Evolutionary conservation across 1,140 invertebrate species (phyloP).

Genomic region (Pachypeltis micranthus): DNA sequence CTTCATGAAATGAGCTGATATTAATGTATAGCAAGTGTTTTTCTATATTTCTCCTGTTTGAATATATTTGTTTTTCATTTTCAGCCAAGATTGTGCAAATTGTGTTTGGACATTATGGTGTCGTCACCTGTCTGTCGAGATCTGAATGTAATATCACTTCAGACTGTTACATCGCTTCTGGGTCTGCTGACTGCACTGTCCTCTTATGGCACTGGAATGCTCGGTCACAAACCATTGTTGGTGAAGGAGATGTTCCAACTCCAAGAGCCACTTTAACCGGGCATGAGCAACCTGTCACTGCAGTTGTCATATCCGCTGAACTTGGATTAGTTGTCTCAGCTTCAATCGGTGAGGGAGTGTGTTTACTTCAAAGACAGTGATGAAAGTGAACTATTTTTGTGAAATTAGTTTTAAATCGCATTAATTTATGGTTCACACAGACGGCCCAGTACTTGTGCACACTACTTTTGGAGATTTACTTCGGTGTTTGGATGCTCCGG

Average conservation of each 20-base stretch:
- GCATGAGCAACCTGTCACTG: constrained; percentile 88
- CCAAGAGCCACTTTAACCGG: constrained; percentile 93
- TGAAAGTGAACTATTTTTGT: neutral
- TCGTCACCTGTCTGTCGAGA: constrained; percentile 90
- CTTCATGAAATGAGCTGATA: too few species aligned
- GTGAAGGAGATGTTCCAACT: constrained; percentile 86
- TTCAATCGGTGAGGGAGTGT: constrained; percentile 59
- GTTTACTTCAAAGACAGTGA: constrained; percentile 11
- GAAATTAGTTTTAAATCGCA: constrained; percentile 10
- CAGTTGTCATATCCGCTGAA: constrained; percentile 93
- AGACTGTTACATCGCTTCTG: constrained; percentile 96
- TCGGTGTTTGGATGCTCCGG: constrained; percentile 71
- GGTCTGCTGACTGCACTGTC: constrained; percentile 94
- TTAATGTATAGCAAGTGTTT: too few species aligned
- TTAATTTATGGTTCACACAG: too few species aligned
- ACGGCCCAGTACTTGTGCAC: constrained; percentile 57
- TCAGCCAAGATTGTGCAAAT: constrained; percentile 94
- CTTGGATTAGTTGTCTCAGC: constrained; percentile 94
- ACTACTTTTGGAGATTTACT: constrained; percentile 97
- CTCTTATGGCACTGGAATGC: constrained; percentile 98
- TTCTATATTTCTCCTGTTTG: too few species aligned
- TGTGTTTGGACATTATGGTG: constrained; percentile 95
- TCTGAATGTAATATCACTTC: constrained; percentile 97
- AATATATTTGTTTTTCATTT: constrained; percentile 30
- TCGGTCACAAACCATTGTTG: constrained; percentile 87